Percentiles rank a stretch among this genome's conserved stretches.
phyloP scores from a whole-genome alignment of 1,140 invertebrate species.

The Lineus longissimus region DNA sequence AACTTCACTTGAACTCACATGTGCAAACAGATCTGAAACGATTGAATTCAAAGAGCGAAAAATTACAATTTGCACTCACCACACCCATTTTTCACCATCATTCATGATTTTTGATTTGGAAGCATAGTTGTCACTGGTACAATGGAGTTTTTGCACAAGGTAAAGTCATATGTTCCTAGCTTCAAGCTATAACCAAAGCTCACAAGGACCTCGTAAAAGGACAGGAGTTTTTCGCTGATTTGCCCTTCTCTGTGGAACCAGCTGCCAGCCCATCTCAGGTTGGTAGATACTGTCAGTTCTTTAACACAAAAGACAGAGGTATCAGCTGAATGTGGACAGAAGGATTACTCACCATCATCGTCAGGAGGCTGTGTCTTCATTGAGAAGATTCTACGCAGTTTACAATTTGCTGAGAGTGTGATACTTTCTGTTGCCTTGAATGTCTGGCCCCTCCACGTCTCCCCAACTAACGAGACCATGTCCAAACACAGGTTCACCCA shows the following conservation, averaged over 20 bases:
- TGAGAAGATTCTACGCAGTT: slow-evolving; percentile 45
- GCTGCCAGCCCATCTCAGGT: no score
- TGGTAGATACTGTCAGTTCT: background rate
- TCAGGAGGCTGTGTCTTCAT: slow-evolving; percentile 49
- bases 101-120: no score
- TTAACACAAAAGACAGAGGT: background rate
- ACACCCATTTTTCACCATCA: no score
- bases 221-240: no score
- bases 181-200: background rate
- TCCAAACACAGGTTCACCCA: slow-evolving; percentile 51
- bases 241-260: no score
- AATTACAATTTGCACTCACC: background rate
- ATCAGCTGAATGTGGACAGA: no score
- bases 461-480: slow-evolving; percentile 44
- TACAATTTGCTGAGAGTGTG: slow-evolving; percentile 48
- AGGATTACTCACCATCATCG: slow-evolving; percentile 37
- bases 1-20: slow-evolving; percentile 31
- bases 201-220: no score
- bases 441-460: slow-evolving; percentile 46
- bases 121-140: no score
- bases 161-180: no score
- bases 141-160: no score
- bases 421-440: slow-evolving; percentile 44
- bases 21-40: slow-evolving; percentile 36
- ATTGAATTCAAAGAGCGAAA: slow-evolving; percentile 7